phyloP scores from a whole-genome alignment of 1,140 invertebrate genomes.

The Apocrypta bakeri region DNA sequence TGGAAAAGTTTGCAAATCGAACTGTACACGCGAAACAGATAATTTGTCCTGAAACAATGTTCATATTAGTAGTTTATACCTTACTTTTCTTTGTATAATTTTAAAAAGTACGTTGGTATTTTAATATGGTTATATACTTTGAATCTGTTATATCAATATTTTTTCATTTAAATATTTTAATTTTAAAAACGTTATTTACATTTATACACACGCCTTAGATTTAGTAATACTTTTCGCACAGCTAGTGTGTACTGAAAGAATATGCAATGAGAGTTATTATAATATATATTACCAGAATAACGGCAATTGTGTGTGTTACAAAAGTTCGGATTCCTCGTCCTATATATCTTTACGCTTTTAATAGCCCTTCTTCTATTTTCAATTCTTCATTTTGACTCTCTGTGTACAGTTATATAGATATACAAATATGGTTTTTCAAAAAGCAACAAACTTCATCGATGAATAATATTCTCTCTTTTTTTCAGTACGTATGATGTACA shows the following conservation, averaged over 20 bases:
- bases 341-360: neutral
- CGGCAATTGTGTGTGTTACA: neutral
- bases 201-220: conserved; percentile 12
- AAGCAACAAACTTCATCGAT: conserved; percentile 13
- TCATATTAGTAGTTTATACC: too few species aligned
- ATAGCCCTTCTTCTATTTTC: neutral
- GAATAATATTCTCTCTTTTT: conserved; percentile 9
- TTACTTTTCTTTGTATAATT: neutral
- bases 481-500: neutral
- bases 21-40: neutral
- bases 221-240: neutral
- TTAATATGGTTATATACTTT: neutral
- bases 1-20: conserved; percentile 4
- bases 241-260: neutral
- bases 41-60: neutral
- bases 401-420: conserved; percentile 9
- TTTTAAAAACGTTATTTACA: conserved; percentile 35
- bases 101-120: neutral
- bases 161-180: conserved; percentile 18
- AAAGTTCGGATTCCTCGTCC: neutral
- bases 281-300: neutral
- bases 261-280: neutral
- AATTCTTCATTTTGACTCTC: conserved; percentile 8
- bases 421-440: conserved; percentile 19
- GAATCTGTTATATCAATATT: neutral